Evolutionary conservation across 2,113 vertebrate species (phyloP), one percentile per base, ranked within the genome.

Genomic region (Leptobrachium ailaonicum): DNA sequence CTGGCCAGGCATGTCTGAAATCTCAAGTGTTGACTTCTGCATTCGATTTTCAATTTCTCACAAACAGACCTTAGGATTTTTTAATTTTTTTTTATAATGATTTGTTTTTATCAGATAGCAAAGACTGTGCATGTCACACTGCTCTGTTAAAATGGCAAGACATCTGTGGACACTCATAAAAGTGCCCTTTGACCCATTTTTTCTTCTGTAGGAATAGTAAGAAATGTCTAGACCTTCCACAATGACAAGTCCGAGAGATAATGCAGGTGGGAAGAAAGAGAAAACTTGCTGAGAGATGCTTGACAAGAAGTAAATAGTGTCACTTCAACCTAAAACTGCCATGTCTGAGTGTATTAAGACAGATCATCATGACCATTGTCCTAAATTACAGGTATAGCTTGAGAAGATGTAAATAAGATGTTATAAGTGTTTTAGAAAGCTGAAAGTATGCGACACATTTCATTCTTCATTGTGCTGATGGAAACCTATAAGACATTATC

Each of bases 221-320:
- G 60, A 71, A 71, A 72, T 72, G 62, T 79, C 47, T 73, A 42
- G 41, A 58, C 32, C 41, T 11, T 20, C 13, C 32, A 6, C 50
- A 71, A 11, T 56, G 70, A 79, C 70, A 53, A 79, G 60, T 66
- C 20, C 41, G 62, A 66, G 62, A 54, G 77, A 69, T 73, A 8
- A 66, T 9, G 14, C 77, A 66, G 12, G n/a, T 79, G 69, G 47
- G 44, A 41, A 47, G 13, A 54, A 66, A 12, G 66, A 60, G 64
- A 77, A 77, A 71, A 71, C 40, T 70, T 77, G 67, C 50, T 42
- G 66, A 68, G 76, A 71, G 68, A 56, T 14, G 3, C 60, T 73
- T 44, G 60, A 79, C 62, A 73, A 54, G 41, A 66, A 66, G 32
- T 60, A 2, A 60, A 60, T 60, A 14, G 56, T 2, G 11, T 14